Evolutionary conservation across 1,140 invertebrate genomes (phyloP).

Genomic region (Cataglyphis hispanica): DNA sequence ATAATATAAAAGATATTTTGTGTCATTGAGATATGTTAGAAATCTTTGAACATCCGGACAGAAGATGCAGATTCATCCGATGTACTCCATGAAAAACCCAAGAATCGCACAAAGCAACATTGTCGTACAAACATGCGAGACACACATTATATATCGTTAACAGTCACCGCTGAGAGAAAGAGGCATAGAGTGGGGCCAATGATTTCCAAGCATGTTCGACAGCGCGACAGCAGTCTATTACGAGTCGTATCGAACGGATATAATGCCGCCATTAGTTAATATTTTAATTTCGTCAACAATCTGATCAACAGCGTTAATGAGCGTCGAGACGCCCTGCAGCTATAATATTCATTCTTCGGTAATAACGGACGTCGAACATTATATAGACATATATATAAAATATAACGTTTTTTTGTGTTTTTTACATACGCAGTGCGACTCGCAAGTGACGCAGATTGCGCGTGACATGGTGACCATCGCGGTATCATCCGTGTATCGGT

Average conservation of each 20-base stretch:
- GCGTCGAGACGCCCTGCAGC: not conserved
- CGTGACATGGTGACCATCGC: not conserved
- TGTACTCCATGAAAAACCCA: not conserved
- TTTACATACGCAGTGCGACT: not conserved
- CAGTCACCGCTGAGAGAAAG: not conserved
- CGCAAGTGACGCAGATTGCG: not conserved
- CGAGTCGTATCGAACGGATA: conserved; percentile 18
- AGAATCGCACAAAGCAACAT: not conserved
- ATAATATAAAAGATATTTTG: not conserved
- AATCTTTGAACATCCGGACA: not conserved
- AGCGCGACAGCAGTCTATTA: conserved; percentile 43
- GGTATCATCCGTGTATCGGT: not conserved
- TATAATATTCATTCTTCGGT: not conserved
- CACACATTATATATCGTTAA: not conserved
- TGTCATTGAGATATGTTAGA: not conserved
- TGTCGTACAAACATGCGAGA: not conserved
- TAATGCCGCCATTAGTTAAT: conserved; percentile 25
- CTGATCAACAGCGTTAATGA: not conserved
- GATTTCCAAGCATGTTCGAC: conserved; percentile 43
- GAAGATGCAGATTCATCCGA: not conserved
- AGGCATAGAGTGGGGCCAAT: conserved; percentile 58
- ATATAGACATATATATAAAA: not conserved
- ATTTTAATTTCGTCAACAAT: not conserved
- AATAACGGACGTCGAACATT: not conserved
- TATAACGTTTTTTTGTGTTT: not conserved